Percentiles rank a stretch among this genome's conserved stretches.
These are phyloP conservation scores for Aeoliscus strigatus DNA, from an alignment of 2,797 vertebrate genomes.

Conservation along the genomic window DNA sequence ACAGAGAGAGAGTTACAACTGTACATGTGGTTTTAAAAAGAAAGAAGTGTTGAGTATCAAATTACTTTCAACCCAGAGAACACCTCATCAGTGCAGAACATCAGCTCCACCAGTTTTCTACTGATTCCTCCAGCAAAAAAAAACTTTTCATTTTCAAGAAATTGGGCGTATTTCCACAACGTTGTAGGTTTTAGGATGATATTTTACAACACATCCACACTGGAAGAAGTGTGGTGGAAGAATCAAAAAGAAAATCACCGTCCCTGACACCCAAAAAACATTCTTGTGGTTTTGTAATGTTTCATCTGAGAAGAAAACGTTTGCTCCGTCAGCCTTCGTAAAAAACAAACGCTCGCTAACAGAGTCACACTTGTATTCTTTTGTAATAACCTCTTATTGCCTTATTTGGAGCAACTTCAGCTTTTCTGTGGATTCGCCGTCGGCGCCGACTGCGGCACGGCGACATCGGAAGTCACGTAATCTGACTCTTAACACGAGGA, in stretches of 20 bases:
- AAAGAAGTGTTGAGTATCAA: too few species aligned
- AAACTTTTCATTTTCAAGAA: background rate
- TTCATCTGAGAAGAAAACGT: slow-evolving; percentile 13
- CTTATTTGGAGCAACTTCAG: slow-evolving; percentile 46
- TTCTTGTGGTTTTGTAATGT: slow-evolving; percentile 50
- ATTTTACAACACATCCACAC: background rate
- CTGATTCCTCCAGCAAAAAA: background rate
- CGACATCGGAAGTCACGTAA: slow-evolving; percentile 5
- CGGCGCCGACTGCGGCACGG: slow-evolving; percentile 5
- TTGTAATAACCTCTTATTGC: slow-evolving; percentile 51
- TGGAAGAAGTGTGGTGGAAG: background rate
- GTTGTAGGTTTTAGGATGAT: background rate
- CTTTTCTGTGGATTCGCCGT: slow-evolving; percentile 20
- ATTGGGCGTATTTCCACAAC: background rate
- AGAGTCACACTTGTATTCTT: slow-evolving; percentile 54
- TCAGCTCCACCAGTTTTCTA: background rate
- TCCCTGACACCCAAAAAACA: slow-evolving; percentile 22
- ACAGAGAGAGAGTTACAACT: too few species aligned
- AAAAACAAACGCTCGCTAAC: slow-evolving; percentile 51
- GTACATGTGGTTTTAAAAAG: too few species aligned
- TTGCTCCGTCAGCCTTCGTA: slow-evolving; percentile 37
- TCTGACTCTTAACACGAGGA: slow-evolving; percentile 5
- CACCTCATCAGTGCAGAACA: too few species aligned
- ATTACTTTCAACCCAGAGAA: too few species aligned
- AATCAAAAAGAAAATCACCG: background rate